Evolutionary conservation across 2,888 invertebrate genomes (phyloP), one percentile per base, ranked within the genome.

Genomic region (Oxytorus armatus): DNA sequence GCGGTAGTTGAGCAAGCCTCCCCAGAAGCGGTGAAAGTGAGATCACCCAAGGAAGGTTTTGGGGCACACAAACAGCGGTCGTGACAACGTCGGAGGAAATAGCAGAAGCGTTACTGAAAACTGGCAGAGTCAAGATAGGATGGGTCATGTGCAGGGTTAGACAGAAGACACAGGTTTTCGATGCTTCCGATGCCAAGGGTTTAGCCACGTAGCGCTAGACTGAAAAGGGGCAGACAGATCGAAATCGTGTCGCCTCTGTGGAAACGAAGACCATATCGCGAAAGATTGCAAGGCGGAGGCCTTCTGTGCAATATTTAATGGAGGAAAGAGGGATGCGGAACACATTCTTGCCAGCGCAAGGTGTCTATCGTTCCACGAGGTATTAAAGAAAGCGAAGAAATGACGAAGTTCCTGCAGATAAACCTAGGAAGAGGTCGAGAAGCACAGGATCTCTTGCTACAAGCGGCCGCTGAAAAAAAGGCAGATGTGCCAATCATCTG

Each of bases 131-230:
- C n/a, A n/a, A n/a, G n/a, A n/a, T n/a, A n/a, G n/a, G n/a, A n/a
- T n/a, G n/a, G n/a, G n/a, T n/a, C n/a, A n/a, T n/a, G n/a, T n/a
- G n/a, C n/a, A n/a, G n/a, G n/a, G n/a, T n/a, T n/a, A 57, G 80
- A 42, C 57, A 66, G 33, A 74, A 66, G 23, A 65, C 25, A 8
- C 47, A 73, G 36, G 57, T 76, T 5, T 1, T 57, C 74, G 76
- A 16, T 83, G 76, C 47, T 84, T 66, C 57, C 68, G 73, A n/a
- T 84, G 82, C 68, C 82, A 76, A 68, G 61, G 70, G 7, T 82
- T 61, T 5, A 55, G 77, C 14, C 84, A 85, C 51, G 10, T 78
- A 21, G 72, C 72, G 23, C 25, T 33, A 39, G 72, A 63, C 53
- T 77, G 65, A 8, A 72, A 73, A 5, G 77, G 79, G 4, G 76